Conservation (phyloP, 2,113 vertebrate genomes). For the Cathartes aura region DNA sequence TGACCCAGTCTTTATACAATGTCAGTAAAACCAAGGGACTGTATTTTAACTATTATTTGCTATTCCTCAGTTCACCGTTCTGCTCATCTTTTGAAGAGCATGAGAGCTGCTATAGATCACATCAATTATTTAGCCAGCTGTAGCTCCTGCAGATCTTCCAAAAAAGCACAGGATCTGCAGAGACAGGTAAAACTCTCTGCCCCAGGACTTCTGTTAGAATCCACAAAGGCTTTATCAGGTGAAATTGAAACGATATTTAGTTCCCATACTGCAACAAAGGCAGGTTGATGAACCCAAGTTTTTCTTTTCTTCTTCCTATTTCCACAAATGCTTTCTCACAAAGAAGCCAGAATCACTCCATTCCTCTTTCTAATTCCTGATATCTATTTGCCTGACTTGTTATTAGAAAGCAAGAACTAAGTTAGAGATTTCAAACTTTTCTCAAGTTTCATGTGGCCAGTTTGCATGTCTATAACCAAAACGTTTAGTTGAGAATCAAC, state of each 20-base stretch:
- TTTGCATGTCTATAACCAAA: background rate
- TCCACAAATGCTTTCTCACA: background rate
- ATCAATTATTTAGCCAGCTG: background rate
- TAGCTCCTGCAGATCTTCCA: background rate
- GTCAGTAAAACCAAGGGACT: background rate
- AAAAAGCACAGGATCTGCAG: background rate
- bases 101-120: background rate
- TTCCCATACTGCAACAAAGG: background rate
- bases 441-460: background rate
- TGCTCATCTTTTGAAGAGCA: background rate
- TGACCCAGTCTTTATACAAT: background rate
- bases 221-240: background rate
- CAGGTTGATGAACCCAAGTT: background rate
- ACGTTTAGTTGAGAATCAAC: background rate
- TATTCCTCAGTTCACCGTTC: background rate
- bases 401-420: background rate
- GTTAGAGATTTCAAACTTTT: background rate
- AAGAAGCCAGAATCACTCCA: background rate
- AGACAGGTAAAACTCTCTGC: background rate
- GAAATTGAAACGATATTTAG: background rate
- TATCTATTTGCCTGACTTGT: background rate
- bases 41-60: background rate
- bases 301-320: background rate
- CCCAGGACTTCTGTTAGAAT: background rate
- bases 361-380: background rate